These are phyloP conservation scores for Sericinus montela DNA, from an alignment of 2,888 invertebrate genomes.

Conservation along the genomic window DNA sequence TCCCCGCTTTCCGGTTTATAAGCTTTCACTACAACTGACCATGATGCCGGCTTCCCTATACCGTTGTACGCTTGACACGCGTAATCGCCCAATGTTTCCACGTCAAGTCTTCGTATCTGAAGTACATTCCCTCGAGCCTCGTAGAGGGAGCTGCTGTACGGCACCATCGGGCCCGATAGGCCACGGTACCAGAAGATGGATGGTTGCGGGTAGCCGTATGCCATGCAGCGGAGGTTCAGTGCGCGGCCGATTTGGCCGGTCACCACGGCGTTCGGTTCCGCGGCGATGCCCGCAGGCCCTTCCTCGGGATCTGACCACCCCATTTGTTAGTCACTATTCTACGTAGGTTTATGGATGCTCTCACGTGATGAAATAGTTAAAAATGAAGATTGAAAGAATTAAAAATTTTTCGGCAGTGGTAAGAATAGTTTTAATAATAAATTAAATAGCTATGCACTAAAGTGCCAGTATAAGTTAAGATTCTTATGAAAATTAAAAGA, in stretches of 20 bases:
- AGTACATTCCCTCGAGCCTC: slow-evolving; percentile 88
- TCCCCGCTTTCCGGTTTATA: slow-evolving; percentile 82
- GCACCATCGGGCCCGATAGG: slow-evolving; percentile 84
- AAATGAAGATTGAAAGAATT: not conserved
- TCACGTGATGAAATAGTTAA: not conserved
- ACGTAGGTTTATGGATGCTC: slow-evolving; percentile 17
- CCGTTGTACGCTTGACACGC: slow-evolving; percentile 95
- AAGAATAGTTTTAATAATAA: no score
- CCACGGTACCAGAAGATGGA: slow-evolving; percentile 92
- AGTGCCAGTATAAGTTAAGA: no score
- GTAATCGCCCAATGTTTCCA: slow-evolving; percentile 89
- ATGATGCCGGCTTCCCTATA: slow-evolving; percentile 85
- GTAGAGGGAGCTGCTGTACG: slow-evolving; percentile 82
- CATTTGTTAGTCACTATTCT: slow-evolving; percentile 39
- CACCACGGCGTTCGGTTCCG: slow-evolving; percentile 81
- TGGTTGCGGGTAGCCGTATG: slow-evolving; percentile 89
- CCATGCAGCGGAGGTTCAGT: slow-evolving; percentile 86
- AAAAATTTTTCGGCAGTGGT: not conserved
- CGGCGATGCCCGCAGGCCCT: slow-evolving; percentile 82
- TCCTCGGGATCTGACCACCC: slow-evolving; percentile 78
- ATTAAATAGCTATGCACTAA: no score
- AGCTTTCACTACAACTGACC: slow-evolving; percentile 86
- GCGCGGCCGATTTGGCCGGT: slow-evolving; percentile 86
- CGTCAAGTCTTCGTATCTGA: slow-evolving; percentile 83
- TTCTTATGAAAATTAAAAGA: not conserved